Base-by-base conservation (phyloP, 1,140 invertebrate species). In the Aphaenogaster rudis region DNA sequence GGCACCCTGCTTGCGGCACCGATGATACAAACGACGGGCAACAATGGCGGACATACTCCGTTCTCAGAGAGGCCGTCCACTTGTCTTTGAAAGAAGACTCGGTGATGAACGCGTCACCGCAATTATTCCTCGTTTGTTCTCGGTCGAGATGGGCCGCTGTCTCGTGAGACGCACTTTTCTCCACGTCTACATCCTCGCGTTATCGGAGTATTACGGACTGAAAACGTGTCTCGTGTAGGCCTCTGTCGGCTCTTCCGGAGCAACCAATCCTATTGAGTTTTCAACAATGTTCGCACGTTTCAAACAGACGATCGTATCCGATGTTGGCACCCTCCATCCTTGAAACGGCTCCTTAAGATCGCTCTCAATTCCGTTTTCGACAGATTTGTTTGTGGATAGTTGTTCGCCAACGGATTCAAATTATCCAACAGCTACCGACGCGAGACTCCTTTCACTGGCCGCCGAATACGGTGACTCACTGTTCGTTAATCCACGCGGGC, bases 21-120 rank as follows among this genome's bases (percentile, higher is more conserved):
- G 63, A 84, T 74, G 52, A 71, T 48, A 59, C 67, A 45, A 45
- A 82, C 63, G 86, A 64, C 54, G n/a, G 33, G 15, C 72, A 17
- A 86, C 59, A 87, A 81, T 63, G 33, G 77, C 88, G 74, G 48
- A 87, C 90, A 89, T 91, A 86, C 64, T 91, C 81, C 90, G 84
- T 50, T 74, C 33, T 72, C 64, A 57, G 28, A 33, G 48, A 45
- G 13, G 50, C 59, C 48, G n/a, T 28, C 13, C 45, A 36, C 45
- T 66, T 54, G 66, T 59, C 4, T 39, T 54, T 33, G 7, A 45
- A 72, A 1, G 13, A 11, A 33, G 6, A 5, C 33, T 5, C 74
- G 36, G 3, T 11, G 59, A 39, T 54, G 8, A 45, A 81, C n/a
- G 11, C 9, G 50, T 81, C 36, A 13, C 36, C 13, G 64, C 48